Evolutionary conservation across 1,140 invertebrate species (phyloP).

Genomic region (Thaumatotibia leucotreta): DNA sequence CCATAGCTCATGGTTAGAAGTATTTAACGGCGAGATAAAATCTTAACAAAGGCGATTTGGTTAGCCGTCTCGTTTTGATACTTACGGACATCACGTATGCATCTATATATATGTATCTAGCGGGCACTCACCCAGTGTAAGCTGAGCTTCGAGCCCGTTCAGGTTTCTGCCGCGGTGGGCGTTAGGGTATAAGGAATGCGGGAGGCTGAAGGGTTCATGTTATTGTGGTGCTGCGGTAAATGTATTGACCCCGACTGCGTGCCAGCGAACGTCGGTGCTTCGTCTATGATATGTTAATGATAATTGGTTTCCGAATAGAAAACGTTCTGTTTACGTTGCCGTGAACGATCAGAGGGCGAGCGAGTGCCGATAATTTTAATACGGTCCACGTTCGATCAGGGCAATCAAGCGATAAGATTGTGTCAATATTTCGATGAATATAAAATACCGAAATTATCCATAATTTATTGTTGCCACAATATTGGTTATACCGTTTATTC

Average conservation of each 20-base stretch:
- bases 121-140: constrained; percentile 30
- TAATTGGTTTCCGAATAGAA: constrained; percentile 70
- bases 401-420: constrained; percentile 45
- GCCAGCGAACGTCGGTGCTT: constrained; percentile 57
- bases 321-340: constrained; percentile 55
- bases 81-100: constrained; percentile 58
- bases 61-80: constrained; percentile 69
- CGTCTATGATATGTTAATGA: constrained; percentile 72
- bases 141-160: constrained; percentile 25
- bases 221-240: constrained; percentile 54
- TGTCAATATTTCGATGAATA: constrained; percentile 37
- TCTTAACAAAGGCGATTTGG: constrained; percentile 72
- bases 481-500: constrained; percentile 5
- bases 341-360: constrained; percentile 41
- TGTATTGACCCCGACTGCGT: constrained; percentile 68
- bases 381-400: constrained; percentile 31
- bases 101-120: constrained; percentile 59
- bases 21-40: constrained; percentile 72
- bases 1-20: constrained; percentile 58
- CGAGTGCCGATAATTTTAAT: constrained; percentile 47
- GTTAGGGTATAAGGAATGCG: constrained; percentile 10
- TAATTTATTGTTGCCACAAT: constrained; percentile 6
- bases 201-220: constrained; percentile 30
- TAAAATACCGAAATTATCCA: constrained; percentile 10
- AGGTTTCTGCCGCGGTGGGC: constrained; percentile 13